phyloP scores from a whole-genome alignment of 2,888 invertebrate genomes.

The Pardosa pseudoannulata region DNA sequence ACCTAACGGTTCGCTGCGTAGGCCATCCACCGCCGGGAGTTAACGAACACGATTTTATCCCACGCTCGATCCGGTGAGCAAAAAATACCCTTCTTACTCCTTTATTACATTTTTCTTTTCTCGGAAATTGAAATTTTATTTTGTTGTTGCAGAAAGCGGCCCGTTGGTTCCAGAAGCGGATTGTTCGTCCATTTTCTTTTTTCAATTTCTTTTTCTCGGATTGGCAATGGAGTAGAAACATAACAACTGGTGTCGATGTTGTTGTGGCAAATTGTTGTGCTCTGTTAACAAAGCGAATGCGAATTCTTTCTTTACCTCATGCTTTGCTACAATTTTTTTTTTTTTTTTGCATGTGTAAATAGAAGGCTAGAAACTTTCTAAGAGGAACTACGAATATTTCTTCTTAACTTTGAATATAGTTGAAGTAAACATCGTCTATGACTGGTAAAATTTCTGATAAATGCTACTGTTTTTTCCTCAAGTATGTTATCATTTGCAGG shows the following conservation, averaged over 20 bases:
- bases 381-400: too few species aligned
- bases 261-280: neutral
- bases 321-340: neutral
- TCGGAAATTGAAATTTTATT: neutral
- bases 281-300: neutral
- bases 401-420: too few species aligned
- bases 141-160: neutral
- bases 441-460: too few species aligned
- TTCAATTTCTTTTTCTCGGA: neutral
- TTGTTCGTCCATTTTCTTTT: neutral
- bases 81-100: neutral
- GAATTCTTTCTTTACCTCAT: neutral
- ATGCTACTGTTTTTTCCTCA: too few species aligned
- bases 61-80: neutral
- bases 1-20: slow-evolving; percentile 5
- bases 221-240: neutral
- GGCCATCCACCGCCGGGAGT: neutral
- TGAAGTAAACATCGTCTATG: too few species aligned
- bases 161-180: neutral
- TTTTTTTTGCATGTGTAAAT: neutral
- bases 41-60: neutral
- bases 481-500: too few species aligned
- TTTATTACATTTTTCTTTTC: neutral
- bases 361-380: neutral
- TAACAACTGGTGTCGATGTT: neutral